Base-by-base conservation (phyloP, 2,113 vertebrate genomes). In the Colossoma macropomum region DNA sequence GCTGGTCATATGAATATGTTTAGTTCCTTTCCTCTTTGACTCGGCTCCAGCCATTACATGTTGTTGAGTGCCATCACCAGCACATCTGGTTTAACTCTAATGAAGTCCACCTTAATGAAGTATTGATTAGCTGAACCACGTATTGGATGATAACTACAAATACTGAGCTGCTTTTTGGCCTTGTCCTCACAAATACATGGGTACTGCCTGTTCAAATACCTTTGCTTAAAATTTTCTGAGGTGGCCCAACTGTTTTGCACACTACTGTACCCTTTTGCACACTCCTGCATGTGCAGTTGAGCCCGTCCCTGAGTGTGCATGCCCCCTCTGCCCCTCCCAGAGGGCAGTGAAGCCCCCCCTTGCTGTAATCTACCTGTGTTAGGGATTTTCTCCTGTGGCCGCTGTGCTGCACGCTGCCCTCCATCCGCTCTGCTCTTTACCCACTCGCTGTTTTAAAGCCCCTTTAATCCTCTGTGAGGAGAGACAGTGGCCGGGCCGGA, bases 381-480 rank as follows among this genome's bases (percentile, higher is more conserved):
- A 12, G 54, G 65, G 74, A 77, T 70, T 56, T 56, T 54, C 8
- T 16, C 56, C 56, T 66, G 52, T 65, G 21, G 17, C 54, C 54
- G 23, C 34, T 50, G n/a, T 50, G 69, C 62, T 25, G 71, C 50
- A 56, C 54, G 17, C 54, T 23, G 54, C 63, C 32, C 79, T 27
- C 34, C 54, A 73, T 63, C 69, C n/a, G 19, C 81, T 66, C 65
- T 9, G 41, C 41, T 45, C 16, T 13, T 38, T 38, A 19, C 66
- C 74, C 54, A 32, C 34, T 23, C 59, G 41, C 34, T 52, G 38
- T 71, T 77, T 68, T 50, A 62, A 62, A 71, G 60, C 38, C 81
- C 34, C 15, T 52, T 59, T 83, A 83, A 83, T 83, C 81, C 81
- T 54, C 74, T 62, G 34, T 19, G 81, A 70, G 52, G 65, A 77